Evolutionary conservation across 2,797 vertebrate species (phyloP).

Genomic region (Thripadectes ignobilis): DNA sequence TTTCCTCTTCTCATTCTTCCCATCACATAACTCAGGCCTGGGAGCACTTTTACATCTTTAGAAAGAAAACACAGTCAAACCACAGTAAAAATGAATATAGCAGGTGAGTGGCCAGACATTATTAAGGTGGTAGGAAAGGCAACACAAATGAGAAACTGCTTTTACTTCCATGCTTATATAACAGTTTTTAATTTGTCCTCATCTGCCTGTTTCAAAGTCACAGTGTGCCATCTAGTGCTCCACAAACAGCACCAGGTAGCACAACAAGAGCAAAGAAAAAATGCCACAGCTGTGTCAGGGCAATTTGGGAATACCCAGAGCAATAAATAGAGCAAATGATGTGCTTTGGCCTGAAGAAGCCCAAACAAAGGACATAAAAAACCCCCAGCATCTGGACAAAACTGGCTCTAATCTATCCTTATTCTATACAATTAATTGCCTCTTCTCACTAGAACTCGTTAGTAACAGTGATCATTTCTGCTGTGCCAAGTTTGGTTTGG

Average conservation of each 20-base stretch:
- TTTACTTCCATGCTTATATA: background rate
- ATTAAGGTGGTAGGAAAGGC: background rate
- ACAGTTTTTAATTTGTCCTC: background rate
- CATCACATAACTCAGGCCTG: background rate
- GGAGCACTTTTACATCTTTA: background rate
- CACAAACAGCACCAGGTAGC: background rate
- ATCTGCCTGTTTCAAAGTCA: conserved; percentile 8
- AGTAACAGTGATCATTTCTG: background rate
- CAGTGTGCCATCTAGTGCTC: conserved; percentile 74
- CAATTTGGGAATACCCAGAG: background rate
- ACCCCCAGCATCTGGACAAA: background rate
- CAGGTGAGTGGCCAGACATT: background rate
- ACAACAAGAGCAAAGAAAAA: background rate
- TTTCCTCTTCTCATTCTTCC: background rate
- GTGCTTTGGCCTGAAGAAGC: background rate
- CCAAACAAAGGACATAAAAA: background rate
- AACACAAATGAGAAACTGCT: background rate
- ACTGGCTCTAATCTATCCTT: background rate
- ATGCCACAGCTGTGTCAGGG: background rate
- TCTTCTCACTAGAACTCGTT: background rate
- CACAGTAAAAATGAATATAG: background rate
- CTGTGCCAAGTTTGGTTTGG: background rate
- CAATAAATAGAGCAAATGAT: background rate
- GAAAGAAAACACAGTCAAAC: background rate
- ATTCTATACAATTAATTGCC: background rate